Percentiles rank a stretch among this genome's conserved stretches.
Conservation (phyloP, 2,113 vertebrate genomes). For the Leptodactylus fuscus region DNA sequence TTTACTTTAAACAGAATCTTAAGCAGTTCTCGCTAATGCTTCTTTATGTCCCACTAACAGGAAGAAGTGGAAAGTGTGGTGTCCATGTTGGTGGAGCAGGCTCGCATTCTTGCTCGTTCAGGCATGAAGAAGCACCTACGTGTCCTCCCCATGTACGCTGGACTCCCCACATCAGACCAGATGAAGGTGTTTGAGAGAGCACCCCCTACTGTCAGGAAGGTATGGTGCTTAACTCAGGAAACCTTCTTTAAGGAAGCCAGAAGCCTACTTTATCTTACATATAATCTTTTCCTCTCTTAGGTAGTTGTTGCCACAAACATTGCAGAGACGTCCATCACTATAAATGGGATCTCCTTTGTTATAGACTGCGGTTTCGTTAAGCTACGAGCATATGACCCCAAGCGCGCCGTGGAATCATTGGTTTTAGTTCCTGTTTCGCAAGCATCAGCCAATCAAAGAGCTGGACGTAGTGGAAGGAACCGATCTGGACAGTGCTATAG, state of each 20-base stretch:
- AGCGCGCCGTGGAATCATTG: slow-evolving; percentile 91
- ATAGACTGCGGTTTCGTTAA: slow-evolving; percentile 98
- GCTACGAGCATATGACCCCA: slow-evolving; percentile 92
- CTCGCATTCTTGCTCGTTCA: slow-evolving; percentile 84
- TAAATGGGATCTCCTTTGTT: slow-evolving; percentile 89
- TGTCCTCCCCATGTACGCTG: slow-evolving; percentile 95
- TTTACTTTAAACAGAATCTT: no score
- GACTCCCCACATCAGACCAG: slow-evolving; percentile 90
- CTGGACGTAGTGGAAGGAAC: slow-evolving; percentile 89
- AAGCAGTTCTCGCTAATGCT: not conserved
- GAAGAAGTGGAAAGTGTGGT: slow-evolving; percentile 96
- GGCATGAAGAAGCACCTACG: slow-evolving; percentile 95
- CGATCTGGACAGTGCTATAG: slow-evolving; percentile 93
- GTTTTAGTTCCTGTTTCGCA: slow-evolving; percentile 95
- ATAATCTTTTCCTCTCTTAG: slow-evolving; percentile 68
- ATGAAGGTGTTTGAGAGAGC: slow-evolving; percentile 94
- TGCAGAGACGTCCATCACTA: slow-evolving; percentile 95
- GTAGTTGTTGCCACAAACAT: slow-evolving; percentile 97
- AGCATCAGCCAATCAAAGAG: slow-evolving; percentile 93
- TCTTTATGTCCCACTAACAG: slow-evolving; percentile 69
- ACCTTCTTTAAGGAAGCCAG: not conserved
- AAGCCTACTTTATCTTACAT: not conserved
- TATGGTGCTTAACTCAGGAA: slow-evolving; percentile 63
- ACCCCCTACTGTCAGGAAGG: slow-evolving; percentile 90
- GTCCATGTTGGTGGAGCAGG: slow-evolving; percentile 91